These are phyloP conservation scores for Drosophila vallismaia DNA, from an alignment of 2,888 invertebrate species.

Conservation along the genomic window DNA sequence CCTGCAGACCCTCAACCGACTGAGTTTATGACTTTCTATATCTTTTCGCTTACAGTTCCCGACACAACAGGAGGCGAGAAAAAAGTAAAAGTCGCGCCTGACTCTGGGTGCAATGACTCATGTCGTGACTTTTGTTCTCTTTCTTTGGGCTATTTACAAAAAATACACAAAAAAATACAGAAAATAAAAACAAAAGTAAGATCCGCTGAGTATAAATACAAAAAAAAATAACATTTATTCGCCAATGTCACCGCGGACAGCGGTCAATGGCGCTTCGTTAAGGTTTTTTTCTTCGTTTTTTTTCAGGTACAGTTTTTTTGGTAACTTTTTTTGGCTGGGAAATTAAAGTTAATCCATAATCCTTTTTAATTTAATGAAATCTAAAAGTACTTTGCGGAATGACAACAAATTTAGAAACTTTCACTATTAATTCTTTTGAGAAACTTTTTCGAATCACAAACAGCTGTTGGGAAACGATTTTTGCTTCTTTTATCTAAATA, in stretches of 20 bases:
- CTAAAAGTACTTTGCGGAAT: not conserved
- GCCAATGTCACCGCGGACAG: slow-evolving; percentile 71
- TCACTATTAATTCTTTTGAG: not conserved
- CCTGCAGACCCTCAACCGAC: slow-evolving; percentile 21
- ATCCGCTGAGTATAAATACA: slow-evolving; percentile 12
- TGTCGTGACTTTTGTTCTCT: slow-evolving; percentile 79
- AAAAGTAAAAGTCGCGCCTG: slow-evolving; percentile 45
- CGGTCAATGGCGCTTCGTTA: slow-evolving; percentile 65
- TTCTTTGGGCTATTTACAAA: slow-evolving; percentile 64
- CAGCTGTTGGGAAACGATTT: not conserved
- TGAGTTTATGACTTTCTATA: slow-evolving; percentile 48
- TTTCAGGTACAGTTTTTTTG: slow-evolving; percentile 14
- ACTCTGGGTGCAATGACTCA: slow-evolving; percentile 71
- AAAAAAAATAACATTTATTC: slow-evolving; percentile 41
- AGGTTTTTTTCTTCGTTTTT: not conserved
- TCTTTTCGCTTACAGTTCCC: slow-evolving; percentile 19
- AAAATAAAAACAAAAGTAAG: not conserved
- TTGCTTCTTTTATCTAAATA: no score
- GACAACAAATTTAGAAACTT: not conserved
- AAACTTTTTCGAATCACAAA: not conserved
- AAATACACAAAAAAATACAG: slow-evolving; percentile 13
- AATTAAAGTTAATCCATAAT: slow-evolving; percentile 1
- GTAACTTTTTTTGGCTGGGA: slow-evolving; percentile 1
- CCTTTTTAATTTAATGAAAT: slow-evolving; percentile 4
- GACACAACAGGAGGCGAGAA: slow-evolving; percentile 17